Evolutionary conservation across 1,140 invertebrate species (phyloP).

Genomic region (Drosophila chauvacae): DNA sequence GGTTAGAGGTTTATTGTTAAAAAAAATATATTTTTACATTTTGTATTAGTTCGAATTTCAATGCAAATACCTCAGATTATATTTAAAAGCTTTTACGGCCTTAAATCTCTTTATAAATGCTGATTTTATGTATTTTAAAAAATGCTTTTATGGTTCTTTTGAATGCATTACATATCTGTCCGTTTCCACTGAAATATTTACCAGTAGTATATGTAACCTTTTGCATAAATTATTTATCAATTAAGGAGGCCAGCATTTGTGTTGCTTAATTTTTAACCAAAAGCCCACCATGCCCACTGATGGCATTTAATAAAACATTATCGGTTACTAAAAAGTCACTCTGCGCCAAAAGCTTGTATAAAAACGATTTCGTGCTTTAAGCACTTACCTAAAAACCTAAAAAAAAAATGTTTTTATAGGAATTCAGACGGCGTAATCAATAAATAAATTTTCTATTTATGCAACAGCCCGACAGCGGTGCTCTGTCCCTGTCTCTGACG

Average conservation of each 20-base stretch:
- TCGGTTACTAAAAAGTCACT: conserved; percentile 15
- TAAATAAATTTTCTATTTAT: conserved; percentile 81
- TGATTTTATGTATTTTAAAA: neutral
- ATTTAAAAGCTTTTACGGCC: neutral
- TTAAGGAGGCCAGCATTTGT: neutral
- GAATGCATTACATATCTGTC: neutral
- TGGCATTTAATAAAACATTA: conserved; percentile 16
- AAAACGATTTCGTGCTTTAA: conserved; percentile 35
- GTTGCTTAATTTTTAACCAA: neutral
- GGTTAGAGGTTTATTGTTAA: too few species aligned
- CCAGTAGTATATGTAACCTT: neutral
- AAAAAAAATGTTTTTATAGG: conserved; percentile 50
- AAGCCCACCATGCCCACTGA: neutral
- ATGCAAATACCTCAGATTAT: neutral
- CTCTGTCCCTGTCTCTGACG: neutral
- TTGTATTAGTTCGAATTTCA: neutral
- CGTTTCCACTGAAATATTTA: neutral
- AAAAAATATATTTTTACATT: neutral
- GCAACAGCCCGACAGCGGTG: conserved; percentile 58
- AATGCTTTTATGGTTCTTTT: too few species aligned
- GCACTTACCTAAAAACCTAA: conserved; percentile 16
- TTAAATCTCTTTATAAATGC: neutral
- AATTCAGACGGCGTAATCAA: conserved; percentile 76
- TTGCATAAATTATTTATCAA: neutral
- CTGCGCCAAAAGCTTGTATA: conserved; percentile 7